These are phyloP conservation scores for Morinoia aosen DNA, from an alignment of 2,888 invertebrate species.

Conservation along the genomic window DNA sequence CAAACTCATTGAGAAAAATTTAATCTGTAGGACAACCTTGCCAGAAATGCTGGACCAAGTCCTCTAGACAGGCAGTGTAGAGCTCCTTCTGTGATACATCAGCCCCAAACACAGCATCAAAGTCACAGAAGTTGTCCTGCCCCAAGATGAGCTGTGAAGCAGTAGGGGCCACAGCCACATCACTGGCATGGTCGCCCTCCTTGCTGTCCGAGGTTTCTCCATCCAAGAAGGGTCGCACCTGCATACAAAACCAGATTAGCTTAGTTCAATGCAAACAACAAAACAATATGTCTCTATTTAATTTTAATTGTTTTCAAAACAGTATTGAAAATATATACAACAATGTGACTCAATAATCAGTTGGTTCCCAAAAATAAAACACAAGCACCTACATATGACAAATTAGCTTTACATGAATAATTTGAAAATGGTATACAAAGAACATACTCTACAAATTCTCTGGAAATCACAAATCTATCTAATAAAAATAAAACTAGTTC, in stretches of 20 bases:
- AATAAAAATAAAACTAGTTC: too few relatives aligned
- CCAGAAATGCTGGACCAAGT: constrained; percentile 67
- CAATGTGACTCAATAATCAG: too few relatives aligned
- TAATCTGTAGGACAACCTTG: constrained; percentile 63
- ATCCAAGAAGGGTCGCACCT: constrained; percentile 33
- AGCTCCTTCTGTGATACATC: constrained; percentile 68
- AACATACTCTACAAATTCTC: too few relatives aligned
- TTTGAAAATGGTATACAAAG: too few relatives aligned
- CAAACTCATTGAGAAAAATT: constrained; percentile 72
- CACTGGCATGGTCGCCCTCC: not conserved
- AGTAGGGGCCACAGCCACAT: constrained; percentile 63
- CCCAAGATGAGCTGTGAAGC: constrained; percentile 66
- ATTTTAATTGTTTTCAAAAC: too few relatives aligned
- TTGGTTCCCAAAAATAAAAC: too few relatives aligned
- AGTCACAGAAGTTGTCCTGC: constrained; percentile 66
- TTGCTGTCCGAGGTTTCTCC: constrained; percentile 31
- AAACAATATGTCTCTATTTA: not conserved
- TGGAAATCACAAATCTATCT: too few relatives aligned
- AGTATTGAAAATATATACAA: too few relatives aligned
- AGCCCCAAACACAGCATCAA: constrained; percentile 66
- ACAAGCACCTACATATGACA: too few relatives aligned
- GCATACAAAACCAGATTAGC: not conserved
- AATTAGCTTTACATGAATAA: too few relatives aligned
- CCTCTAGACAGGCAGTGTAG: constrained; percentile 66
- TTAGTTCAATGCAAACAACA: not conserved